Base-by-base conservation (phyloP, 2,113 vertebrate species). In the Cricetomys ansorgei region DNA sequence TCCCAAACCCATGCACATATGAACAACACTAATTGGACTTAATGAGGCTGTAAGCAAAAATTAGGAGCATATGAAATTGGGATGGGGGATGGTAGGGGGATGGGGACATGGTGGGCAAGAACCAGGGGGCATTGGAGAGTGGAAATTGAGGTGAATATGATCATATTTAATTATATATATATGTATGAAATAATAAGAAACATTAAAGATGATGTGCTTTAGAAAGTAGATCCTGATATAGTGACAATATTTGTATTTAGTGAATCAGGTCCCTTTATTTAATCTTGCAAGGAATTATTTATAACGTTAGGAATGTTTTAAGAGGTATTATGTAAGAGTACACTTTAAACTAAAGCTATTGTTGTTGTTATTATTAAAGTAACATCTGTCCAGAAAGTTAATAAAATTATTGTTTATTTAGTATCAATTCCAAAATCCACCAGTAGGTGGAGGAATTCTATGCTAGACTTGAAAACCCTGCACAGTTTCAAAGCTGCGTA, bases 381-480 rank as follows among this genome's bases (percentile, higher is more conserved):
- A 64, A 89, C 80, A 87, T 92, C 70, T 83, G 29, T 94, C 25
- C 15, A 70, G 88, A 89, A 95, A 92, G 40, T 94, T 70, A 55
- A 21, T 75, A 83, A 50, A 96, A 69, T 81, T 92, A 86, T 6
- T 92, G 37, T 59, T 83, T 53, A 31, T 96, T 94, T 73, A 43
- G 50, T 95, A 96, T 96, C 97, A 93, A 90, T 97, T 95, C 97
- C 93, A 90, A 93, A 96, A 83, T 90, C 81, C 27, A 93, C 96
- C 97, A 98, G 96, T 73, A 98, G 97, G 95, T 97, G 97, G 97
- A 96, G 96, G 43, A 29, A 76, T 97, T 96, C 91, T 95, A 93
- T 95, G 89, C 92, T 96, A n/a, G 43, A 88, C 27, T 95, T 80
- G 70, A 93, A 97, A 97, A 53, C 13, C 79, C 3, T 5, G 53